These are phyloP conservation scores for Condylura cristata DNA, from an alignment of 2,113 vertebrate species.

Conservation along the genomic window DNA sequence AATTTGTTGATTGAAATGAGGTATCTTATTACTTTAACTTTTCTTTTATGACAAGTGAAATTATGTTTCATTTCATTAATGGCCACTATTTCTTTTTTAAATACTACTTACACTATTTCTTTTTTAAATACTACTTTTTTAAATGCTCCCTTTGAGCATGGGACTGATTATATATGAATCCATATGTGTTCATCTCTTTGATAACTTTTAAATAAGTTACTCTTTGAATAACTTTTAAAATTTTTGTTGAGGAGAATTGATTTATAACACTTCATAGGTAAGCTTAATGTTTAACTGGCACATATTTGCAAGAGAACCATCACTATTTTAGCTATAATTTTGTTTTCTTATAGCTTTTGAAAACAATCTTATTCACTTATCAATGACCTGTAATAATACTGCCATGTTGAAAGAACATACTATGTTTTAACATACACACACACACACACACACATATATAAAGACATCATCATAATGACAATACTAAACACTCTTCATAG, in stretches of 20 bases:
- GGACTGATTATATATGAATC: background rate
- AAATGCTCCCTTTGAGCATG: background rate
- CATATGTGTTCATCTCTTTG: background rate
- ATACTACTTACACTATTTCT: background rate
- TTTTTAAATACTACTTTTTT: background rate
- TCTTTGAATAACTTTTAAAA: background rate
- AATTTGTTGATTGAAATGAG: slow-evolving; percentile 14
- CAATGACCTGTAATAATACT: background rate
- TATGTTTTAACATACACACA: background rate
- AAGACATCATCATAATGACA: background rate
- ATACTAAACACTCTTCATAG: background rate
- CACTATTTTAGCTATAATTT: background rate
- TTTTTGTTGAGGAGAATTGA: no score
- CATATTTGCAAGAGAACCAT: background rate
- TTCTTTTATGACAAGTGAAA: slow-evolving; percentile 44
- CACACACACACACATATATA: background rate
- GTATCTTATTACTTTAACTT: background rate
- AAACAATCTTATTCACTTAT: background rate
- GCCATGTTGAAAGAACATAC: background rate
- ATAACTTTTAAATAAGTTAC: no score
- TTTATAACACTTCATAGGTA: background rate
- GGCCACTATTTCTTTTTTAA: background rate
- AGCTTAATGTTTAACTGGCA: background rate
- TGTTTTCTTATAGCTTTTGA: slow-evolving; percentile 9
- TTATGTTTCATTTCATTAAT: slow-evolving; percentile 15